phyloP scores from a whole-genome alignment of 64 coral and sea anemone genomes.

The Platygyra sinensis region DNA sequence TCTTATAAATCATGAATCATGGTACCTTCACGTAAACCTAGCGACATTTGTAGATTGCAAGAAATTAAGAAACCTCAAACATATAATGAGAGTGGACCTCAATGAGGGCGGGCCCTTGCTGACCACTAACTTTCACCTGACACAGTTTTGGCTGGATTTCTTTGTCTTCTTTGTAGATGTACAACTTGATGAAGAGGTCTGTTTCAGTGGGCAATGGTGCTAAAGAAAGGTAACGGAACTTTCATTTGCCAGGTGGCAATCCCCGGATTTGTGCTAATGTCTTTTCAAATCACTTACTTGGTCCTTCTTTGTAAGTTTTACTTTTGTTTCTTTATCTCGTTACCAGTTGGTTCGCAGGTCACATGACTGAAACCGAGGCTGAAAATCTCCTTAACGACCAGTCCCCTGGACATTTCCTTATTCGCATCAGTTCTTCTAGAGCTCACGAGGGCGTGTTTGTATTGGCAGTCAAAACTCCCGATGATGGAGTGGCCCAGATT shows the following conservation, averaged over 20 bases:
- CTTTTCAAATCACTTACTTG: no score
- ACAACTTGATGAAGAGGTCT: constrained; percentile 42
- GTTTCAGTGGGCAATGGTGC: constrained; percentile 22
- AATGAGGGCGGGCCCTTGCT: neutral
- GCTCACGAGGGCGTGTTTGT: constrained; percentile 79
- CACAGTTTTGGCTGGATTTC: neutral
- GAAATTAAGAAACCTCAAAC: no score
- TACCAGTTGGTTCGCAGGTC: constrained; percentile 89
- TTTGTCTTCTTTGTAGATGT: constrained; percentile 30
- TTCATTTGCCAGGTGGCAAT: no score
- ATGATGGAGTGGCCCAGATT: constrained; percentile 62
- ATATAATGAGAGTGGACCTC: no score
- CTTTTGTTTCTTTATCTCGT: neutral
- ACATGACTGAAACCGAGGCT: constrained; percentile 52
- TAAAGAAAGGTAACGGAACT: constrained; percentile 28
- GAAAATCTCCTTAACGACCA: constrained; percentile 26
- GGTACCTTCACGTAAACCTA: no score
- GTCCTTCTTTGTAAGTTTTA: no score
- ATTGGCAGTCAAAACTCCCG: constrained; percentile 70
- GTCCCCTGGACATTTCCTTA: constrained; percentile 58
- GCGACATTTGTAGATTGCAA: no score
- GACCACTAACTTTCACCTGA: neutral
- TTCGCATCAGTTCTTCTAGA: constrained; percentile 75
- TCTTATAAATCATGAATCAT: no score
- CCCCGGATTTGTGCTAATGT: no score